Percentiles rank a stretch among this genome's conserved stretches.
These are phyloP conservation scores for Seira musarum DNA, from an alignment of 2,888 invertebrate genomes.

Conservation along the genomic window DNA sequence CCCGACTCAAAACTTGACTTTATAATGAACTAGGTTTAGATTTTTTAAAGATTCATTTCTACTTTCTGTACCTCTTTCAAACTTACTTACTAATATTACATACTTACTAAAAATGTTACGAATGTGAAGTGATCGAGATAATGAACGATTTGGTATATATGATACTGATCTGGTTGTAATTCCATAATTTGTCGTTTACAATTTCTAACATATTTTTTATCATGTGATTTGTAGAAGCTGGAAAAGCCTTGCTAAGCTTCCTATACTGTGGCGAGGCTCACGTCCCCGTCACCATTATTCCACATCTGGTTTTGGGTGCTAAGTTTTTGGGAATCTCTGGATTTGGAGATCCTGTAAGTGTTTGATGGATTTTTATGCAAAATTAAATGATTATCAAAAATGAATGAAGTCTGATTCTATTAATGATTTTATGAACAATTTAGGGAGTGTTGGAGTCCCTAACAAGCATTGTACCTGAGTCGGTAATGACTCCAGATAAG, in stretches of 20 bases:
- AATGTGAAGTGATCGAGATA: too few species aligned
- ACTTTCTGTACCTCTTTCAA: too few species aligned
- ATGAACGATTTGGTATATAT: too few species aligned
- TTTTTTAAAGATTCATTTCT: too few species aligned
- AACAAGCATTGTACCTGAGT: slow-evolving; percentile 70
- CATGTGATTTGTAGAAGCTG: slow-evolving; percentile 65
- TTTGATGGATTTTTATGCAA: slow-evolving; percentile 8
- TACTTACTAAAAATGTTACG: too few species aligned
- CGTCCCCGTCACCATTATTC: slow-evolving; percentile 69
- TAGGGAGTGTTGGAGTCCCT: slow-evolving; percentile 70
- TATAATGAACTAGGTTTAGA: too few species aligned
- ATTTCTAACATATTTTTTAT: too few species aligned
- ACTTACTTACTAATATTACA: not conserved
- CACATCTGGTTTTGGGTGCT: slow-evolving; percentile 69
- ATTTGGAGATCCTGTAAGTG: slow-evolving; percentile 70
- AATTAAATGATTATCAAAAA: slow-evolving; percentile 8
- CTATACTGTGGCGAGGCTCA: slow-evolving; percentile 70
- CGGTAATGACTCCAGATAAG: slow-evolving; percentile 65
- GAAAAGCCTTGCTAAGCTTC: slow-evolving; percentile 70
- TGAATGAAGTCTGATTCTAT: not conserved
- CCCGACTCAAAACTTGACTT: too few species aligned
- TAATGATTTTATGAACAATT: slow-evolving; percentile 18
- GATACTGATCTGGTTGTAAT: too few species aligned
- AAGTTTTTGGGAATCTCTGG: slow-evolving; percentile 70
- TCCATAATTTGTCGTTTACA: too few species aligned